phyloP scores from a whole-genome alignment of 2,113 vertebrate species.

The Cnemophilus loriae region DNA sequence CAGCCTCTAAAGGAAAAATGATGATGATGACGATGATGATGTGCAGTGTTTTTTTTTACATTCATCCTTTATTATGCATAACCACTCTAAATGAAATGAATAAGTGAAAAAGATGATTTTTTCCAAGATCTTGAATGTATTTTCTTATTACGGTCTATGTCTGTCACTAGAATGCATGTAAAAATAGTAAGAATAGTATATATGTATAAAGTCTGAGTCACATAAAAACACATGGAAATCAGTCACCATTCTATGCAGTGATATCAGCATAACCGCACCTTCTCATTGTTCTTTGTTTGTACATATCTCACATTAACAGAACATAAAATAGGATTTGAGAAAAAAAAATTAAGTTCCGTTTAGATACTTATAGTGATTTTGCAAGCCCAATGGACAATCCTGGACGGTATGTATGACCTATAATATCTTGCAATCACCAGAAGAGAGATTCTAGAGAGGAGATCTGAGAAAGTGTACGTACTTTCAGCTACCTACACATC shows the following conservation, averaged over 20 bases:
- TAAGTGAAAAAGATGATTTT: background rate
- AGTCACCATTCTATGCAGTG: background rate
- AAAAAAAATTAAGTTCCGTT: background rate
- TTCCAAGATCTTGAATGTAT: background rate
- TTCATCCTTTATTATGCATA: background rate
- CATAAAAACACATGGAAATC: background rate
- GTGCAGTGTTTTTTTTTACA: background rate
- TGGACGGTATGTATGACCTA: background rate
- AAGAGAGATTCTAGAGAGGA: background rate
- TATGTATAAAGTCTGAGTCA: background rate
- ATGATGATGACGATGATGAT: background rate
- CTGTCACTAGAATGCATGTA: background rate
- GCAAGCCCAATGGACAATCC: background rate
- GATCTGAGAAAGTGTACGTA: background rate
- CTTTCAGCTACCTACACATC: background rate
- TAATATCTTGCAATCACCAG: background rate
- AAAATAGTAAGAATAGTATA: background rate
- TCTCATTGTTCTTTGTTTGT: background rate
- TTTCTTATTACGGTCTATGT: background rate
- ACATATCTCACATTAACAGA: background rate
- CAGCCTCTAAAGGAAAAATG: background rate
- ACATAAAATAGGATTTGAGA: background rate
- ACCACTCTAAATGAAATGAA: background rate
- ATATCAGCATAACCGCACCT: background rate
- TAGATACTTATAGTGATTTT: background rate